Base-by-base conservation (phyloP, 2,797 vertebrate species). In the Taenioides sp. region DNA sequence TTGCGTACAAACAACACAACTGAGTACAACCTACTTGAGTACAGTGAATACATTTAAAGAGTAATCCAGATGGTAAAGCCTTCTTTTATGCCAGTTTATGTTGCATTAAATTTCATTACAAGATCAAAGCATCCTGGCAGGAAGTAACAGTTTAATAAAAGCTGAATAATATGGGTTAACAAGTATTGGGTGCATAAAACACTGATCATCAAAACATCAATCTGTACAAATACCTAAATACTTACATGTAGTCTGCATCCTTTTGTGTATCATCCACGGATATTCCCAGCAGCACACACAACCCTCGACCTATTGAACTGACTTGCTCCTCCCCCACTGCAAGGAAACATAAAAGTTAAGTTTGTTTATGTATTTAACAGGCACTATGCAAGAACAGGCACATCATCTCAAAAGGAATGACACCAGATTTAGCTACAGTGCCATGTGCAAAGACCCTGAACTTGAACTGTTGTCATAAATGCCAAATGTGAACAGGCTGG, bases 221-320 rank as follows among this genome's bases (percentile, higher is more conserved):
- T 34, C 18, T 20, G n/a, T 40, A 6, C 43, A 23, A 17, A 54
- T 50, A 95, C 97, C 97, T 91, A 23, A 17, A 54, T 50, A 95
- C 97, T 97, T 91, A 98, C 98, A 99, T 95, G 90, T 98, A 97
- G 49, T 99, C 97, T 49, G 94, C 90, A 80, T 99, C 97, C 85
- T 91, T 96, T 69, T 97, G 96, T 0, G 96, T 97, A 82, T 99
- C 97, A 79, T 98, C 95, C 77, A 94, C 81, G 61, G 97, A 98
- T 81, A 99, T 95, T 1, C 98, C 97, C 83, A 99, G 88, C 79
- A 99, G 89, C 1, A 99, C 95, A 73, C 97, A 99, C 74, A 99
- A 91, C 28, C 98, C 98, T 72, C 90, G 93, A 73, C 96, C 97
- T 71, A 98, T 98, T 5, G 95, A 93, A 22, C 95, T 96, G 80